phyloP scores from a whole-genome alignment of 2,113 vertebrate species.

The Crypturellus undulatus region DNA sequence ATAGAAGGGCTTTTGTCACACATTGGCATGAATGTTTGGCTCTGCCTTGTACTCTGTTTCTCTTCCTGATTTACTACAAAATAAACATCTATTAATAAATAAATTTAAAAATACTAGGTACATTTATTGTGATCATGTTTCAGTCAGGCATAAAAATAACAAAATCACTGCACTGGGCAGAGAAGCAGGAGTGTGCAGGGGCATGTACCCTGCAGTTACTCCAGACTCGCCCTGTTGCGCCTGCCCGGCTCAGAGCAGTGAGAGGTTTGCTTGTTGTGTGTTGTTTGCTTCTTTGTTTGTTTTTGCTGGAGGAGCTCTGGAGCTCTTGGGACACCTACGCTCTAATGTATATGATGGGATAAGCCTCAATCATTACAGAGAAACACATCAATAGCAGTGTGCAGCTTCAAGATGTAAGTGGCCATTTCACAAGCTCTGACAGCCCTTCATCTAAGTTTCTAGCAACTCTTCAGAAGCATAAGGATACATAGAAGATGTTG shows the following conservation, averaged over 20 bases:
- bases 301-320: neutral
- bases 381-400: neutral
- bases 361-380: neutral
- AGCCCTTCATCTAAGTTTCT: neutral
- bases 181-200: neutral
- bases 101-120: neutral
- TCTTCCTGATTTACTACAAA: neutral
- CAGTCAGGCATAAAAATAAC: neutral
- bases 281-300: neutral
- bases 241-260: neutral
- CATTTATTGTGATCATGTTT: neutral
- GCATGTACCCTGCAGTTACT: neutral
- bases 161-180: neutral
- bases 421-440: neutral
- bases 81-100: neutral
- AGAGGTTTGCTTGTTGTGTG: neutral
- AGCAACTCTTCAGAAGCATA: neutral
- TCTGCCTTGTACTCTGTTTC: neutral
- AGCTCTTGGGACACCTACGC: neutral
- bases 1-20: fast-evolving
- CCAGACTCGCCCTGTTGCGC: neutral
- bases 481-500: neutral
- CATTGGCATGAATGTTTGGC: neutral
- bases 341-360: neutral
- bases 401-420: neutral